A percentile compares a stretch with the other conserved stretches of the same genome.
phyloP scores from a whole-genome alignment of 1,140 invertebrate genomes.

The Tetramorium simillimum region DNA sequence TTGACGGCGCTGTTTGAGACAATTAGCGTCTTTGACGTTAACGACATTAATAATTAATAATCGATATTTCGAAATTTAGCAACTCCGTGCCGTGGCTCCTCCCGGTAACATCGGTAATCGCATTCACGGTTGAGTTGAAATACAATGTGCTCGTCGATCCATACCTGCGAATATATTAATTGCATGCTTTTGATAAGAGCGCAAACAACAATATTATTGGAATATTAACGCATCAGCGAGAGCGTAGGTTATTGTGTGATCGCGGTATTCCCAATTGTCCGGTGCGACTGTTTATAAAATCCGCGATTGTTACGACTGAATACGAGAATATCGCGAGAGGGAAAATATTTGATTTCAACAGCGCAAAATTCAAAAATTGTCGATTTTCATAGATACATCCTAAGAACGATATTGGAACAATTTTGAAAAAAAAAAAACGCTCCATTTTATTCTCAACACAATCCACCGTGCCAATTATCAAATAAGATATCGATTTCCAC shows the following conservation, averaged over 20 bases:
- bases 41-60: constrained; percentile 62
- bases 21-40: constrained; percentile 61
- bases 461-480: background rate
- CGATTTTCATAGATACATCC: background rate
- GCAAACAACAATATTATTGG: constrained; percentile 39
- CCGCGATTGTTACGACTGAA: background rate
- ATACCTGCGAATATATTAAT: constrained; percentile 52
- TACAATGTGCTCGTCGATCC: constrained; percentile 39
- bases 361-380: background rate
- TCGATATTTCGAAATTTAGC: constrained; percentile 55
- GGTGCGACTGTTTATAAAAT: constrained; percentile 5
- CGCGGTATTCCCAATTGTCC: constrained; percentile 19
- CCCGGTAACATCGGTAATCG: constrained; percentile 31
- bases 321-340: background rate
- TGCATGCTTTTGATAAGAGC: constrained; percentile 42
- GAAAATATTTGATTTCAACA: background rate
- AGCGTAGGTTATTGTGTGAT: constrained; percentile 40
- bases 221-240: constrained; percentile 38
- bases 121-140: constrained; percentile 40
- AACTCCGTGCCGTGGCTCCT: constrained; percentile 22
- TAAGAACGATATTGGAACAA: background rate
- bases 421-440: background rate
- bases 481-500: background rate
- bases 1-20: constrained; percentile 52
- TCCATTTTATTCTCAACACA: background rate